These are phyloP conservation scores for Kradibia gibbosae DNA, from an alignment of 1,140 invertebrate genomes.

Conservation along the genomic window DNA sequence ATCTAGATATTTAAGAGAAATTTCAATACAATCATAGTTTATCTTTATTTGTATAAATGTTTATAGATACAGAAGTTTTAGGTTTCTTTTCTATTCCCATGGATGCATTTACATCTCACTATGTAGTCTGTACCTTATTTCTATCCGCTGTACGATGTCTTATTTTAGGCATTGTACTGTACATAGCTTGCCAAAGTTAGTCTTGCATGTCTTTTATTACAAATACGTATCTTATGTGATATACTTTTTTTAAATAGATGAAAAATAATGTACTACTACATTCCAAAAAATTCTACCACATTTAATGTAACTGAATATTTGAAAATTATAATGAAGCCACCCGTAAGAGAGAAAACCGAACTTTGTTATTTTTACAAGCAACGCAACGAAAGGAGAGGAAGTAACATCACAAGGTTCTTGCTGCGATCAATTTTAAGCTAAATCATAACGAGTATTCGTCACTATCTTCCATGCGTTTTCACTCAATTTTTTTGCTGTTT, in stretches of 20 bases:
- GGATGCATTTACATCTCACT: background rate
- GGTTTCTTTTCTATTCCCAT: no score
- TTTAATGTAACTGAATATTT: slow-evolving; percentile 1
- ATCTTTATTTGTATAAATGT: no score
- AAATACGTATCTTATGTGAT: no score
- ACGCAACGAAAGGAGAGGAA: background rate
- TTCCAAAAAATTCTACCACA: no score
- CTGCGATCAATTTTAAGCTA: background rate
- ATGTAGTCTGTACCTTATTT: background rate
- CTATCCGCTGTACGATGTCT: background rate
- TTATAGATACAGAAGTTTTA: no score
- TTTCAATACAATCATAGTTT: no score
- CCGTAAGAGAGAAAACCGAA: slow-evolving; percentile 1
- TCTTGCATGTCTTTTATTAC: background rate
- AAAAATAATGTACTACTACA: background rate
- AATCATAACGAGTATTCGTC: background rate
- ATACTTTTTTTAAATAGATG: no score
- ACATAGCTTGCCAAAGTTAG: background rate
- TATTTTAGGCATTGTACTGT: background rate
- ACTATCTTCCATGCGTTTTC: background rate
- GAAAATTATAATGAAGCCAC: slow-evolving; percentile 6
- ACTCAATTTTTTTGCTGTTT: background rate
- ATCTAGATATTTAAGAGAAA: no score
- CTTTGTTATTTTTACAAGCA: background rate
- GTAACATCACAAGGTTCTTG: no score